phyloP scores from a whole-genome alignment of 2,888 invertebrate genomes.

The Brenthis hecate region DNA sequence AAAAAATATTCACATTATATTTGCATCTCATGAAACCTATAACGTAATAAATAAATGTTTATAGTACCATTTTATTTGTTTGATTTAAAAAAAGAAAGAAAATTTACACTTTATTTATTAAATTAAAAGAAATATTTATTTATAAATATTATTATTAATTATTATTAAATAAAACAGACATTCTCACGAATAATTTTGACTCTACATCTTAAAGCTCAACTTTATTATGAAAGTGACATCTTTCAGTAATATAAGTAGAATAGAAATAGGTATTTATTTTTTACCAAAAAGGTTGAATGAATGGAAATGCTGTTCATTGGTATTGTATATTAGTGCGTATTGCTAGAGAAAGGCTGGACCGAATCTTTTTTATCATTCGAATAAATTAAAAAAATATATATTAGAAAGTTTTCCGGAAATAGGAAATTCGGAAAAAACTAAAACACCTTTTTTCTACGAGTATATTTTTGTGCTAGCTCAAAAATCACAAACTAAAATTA shows the following conservation, averaged over 20 bases:
- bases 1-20: conserved; percentile 22
- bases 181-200: conserved; percentile 21
- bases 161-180: not conserved
- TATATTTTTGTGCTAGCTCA: too few relatives aligned
- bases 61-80: not conserved
- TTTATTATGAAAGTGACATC: conserved; percentile 8
- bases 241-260: conserved; percentile 7
- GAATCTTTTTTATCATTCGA: too few relatives aligned
- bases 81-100: too few relatives aligned
- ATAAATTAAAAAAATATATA: too few relatives aligned
- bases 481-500: too few relatives aligned
- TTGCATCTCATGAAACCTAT: conserved; percentile 3
- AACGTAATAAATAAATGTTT: not conserved
- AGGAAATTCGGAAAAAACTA: not conserved
- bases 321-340: too few relatives aligned
- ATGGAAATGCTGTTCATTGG: not conserved
- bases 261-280: not conserved
- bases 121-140: too few relatives aligned
- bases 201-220: not conserved
- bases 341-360: too few relatives aligned
- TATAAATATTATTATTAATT: not conserved
- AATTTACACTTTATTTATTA: too few relatives aligned
- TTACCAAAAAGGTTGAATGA: conserved; percentile 17
- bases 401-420: not conserved
- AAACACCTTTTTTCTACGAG: not conserved